These are phyloP conservation scores for Zosterops borbonicus DNA, from an alignment of 2,113 vertebrate genomes.

Conservation along the genomic window DNA sequence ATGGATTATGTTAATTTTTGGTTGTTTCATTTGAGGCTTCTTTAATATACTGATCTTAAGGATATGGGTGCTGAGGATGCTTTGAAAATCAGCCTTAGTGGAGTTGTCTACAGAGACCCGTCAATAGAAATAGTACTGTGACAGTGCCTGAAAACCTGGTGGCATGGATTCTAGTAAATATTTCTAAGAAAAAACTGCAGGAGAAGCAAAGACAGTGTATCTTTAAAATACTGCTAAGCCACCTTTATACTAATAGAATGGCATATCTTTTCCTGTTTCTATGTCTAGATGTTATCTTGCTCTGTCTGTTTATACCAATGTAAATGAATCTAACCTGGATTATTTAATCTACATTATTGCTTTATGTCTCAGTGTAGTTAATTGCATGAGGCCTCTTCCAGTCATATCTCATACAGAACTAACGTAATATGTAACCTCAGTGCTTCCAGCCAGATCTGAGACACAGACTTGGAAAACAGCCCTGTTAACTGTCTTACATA, in stretches of 20 bases:
- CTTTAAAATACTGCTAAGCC: background rate
- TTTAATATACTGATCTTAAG: background rate
- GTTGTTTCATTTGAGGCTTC: background rate
- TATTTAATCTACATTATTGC: background rate
- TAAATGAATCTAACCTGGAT: background rate
- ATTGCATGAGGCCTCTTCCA: background rate
- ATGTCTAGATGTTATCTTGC: background rate
- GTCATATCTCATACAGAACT: background rate
- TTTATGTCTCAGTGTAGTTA: background rate
- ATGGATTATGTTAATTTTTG: background rate
- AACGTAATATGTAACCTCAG: background rate
- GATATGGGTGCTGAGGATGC: background rate
- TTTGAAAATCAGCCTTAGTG: background rate
- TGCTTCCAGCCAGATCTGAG: background rate
- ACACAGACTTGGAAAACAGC: background rate
- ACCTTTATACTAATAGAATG: background rate
- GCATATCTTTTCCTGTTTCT: background rate
- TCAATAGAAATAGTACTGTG: background rate
- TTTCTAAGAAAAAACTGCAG: background rate
- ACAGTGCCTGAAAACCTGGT: background rate
- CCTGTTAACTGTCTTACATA: background rate
- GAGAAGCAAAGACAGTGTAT: background rate
- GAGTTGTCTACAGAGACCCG: background rate
- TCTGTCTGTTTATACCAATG: background rate
- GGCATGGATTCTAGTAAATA: background rate